Evolutionary conservation across 2,888 invertebrate genomes (phyloP).

Genomic region (Mechanitis mazaeus): DNA sequence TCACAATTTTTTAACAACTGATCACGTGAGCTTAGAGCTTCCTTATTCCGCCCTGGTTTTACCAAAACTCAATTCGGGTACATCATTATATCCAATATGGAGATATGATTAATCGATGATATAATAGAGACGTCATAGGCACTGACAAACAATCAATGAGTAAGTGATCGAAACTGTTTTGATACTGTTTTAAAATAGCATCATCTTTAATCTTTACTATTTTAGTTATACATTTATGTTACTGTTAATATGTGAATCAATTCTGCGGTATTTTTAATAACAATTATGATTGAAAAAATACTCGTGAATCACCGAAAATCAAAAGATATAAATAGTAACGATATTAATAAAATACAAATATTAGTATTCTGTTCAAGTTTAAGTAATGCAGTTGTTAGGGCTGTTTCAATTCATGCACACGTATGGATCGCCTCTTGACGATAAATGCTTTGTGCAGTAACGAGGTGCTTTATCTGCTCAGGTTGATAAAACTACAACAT

Average conservation of each 20-base stretch:
- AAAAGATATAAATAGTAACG: no score
- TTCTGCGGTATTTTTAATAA: no score
- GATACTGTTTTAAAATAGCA: conserved; percentile 6
- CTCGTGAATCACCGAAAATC: no score
- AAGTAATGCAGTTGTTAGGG: conserved; percentile 9
- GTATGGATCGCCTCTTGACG: conserved; percentile 12
- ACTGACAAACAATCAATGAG: conserved; percentile 16
- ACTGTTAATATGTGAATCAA: no score
- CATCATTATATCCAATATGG: background rate
- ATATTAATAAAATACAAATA: background rate
- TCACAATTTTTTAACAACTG: no score
- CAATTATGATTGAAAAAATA: no score
- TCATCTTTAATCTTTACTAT: background rate
- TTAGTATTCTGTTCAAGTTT: conserved; percentile 1
- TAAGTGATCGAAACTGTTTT: conserved; percentile 8
- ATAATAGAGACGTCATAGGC: conserved; percentile 18
- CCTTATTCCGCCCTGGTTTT: conserved; percentile 35
- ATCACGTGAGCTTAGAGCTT: conserved; percentile 1
- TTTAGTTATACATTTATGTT: no score
- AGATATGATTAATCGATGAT: conserved; percentile 16
- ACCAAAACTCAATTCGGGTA: conserved; percentile 11
- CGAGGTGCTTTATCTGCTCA: conserved; percentile 30
- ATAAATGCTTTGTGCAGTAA: conserved; percentile 18
- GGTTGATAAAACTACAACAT: conserved; percentile 10
- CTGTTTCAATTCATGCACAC: conserved; percentile 9